Conservation (phyloP, 1,140 invertebrate genomes). For the Acyrthosiphon pisum region DNA sequence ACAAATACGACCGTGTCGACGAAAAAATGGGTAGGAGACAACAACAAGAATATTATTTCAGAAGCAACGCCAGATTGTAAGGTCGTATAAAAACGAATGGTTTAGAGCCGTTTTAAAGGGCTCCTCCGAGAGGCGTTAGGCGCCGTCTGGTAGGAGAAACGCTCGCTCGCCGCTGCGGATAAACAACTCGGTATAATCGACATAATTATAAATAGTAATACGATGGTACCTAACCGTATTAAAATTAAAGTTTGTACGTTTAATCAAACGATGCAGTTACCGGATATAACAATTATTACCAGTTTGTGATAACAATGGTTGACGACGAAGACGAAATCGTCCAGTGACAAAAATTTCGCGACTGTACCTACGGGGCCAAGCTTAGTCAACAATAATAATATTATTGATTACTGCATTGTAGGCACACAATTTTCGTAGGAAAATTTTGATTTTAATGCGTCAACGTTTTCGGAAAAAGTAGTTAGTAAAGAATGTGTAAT, state of each 20-base stretch:
- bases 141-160: not conserved
- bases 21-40: no score
- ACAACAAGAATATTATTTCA: not conserved
- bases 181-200: conserved; percentile 18
- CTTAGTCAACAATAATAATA: not conserved
- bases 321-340: not conserved
- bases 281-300: not conserved
- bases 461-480: no score
- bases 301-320: not conserved
- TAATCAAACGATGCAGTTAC: not conserved
- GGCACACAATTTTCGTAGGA: no score
- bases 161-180: not conserved
- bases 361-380: not conserved
- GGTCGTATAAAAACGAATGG: not conserved
- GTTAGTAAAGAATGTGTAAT: no score
- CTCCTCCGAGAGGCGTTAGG: not conserved
- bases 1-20: not conserved
- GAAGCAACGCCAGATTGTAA: not conserved
- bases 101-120: not conserved
- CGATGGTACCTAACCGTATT: not conserved
- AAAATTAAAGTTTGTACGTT: not conserved
- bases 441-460: no score
- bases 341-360: not conserved
- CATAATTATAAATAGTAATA: not conserved
- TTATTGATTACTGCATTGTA: not conserved